Percentiles rank a stretch among this genome's conserved stretches.
Evolutionary conservation across 2,113 vertebrate species (phyloP).

Genomic region (Python bivittatus): DNA sequence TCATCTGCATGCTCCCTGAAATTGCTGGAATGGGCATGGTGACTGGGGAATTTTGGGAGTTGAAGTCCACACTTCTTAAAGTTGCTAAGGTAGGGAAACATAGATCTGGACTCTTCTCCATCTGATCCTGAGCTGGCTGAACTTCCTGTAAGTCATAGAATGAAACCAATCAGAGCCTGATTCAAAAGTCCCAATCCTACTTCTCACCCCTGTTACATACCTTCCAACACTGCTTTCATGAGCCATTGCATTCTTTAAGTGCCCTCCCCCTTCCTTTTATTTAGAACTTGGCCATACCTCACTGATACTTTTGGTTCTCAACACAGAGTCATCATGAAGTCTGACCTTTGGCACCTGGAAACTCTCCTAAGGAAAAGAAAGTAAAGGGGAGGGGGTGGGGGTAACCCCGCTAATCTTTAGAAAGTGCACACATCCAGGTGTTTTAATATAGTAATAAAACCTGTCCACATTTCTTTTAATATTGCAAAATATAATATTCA

Average conservation of each 20-base stretch:
- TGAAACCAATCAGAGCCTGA: background rate
- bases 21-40: background rate
- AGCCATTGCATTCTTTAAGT: background rate
- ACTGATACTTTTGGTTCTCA: background rate
- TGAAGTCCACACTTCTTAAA: background rate
- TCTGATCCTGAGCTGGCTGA: background rate
- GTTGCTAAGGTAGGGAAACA: background rate
- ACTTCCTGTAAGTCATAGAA: background rate
- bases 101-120: background rate
- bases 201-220: background rate
- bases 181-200: background rate
- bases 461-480: constrained; percentile 65
- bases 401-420: constrained; percentile 44
- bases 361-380: constrained; percentile 5
- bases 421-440: constrained; percentile 52
- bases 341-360: constrained; percentile 14
- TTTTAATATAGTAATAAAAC: constrained; percentile 67
- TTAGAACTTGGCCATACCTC: background rate
- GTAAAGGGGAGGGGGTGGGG: constrained; percentile 5
- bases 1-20: background rate
- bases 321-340: background rate
- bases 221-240: background rate
- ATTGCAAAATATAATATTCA: constrained; percentile 65
- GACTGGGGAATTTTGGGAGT: background rate
- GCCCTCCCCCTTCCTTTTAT: background rate